Base-by-base conservation (phyloP, 2,888 invertebrate genomes). In the Deilephila elpenor region DNA sequence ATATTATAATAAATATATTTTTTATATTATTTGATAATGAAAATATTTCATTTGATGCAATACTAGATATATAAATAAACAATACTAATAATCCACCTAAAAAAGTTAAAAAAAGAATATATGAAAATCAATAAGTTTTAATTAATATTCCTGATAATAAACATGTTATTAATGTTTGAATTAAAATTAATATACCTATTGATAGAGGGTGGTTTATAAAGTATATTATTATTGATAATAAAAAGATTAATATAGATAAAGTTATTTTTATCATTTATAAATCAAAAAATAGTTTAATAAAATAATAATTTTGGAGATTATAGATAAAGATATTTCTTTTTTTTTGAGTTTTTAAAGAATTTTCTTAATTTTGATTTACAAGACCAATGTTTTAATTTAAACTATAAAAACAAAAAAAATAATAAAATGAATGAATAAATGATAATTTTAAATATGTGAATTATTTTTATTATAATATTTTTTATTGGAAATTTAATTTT, bases 261-360 rank as follows among this genome's bases (percentile, higher is more conserved):
- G 90, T 84, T 82, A 93, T 80, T 89, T 90, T 91, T 79, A 80
- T 80, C 79, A 87, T 86, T 60, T 53, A 53, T 53, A 19, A 19
- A 53, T n/a, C 95, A 96, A 94, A 93, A 94, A 94, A 90, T 96
- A 96, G 95, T 96, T 96, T 96, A 90, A 83, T 78, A 90, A 96
- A 96, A 96, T 96, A 93, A 95, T 96, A 96, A 96, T 96, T 96
- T 96, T 96, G 96, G 96, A 95, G 94, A 96, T 96, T 96, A 96
- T 95, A 86, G 95, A 95, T 93, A 95, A 92, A 93, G 90, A 89
- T 11, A 74, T 83, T 32, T 89, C 90, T 94, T 95, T 95, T 95
- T 94, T 92, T 93, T 95, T 96, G 95, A 95, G 94, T 93, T 95
- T 96, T 95, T 95, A 94, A 95, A 96, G 95, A 89, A 84, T 75